Evolutionary conservation across 2,113 vertebrate genomes (phyloP), one percentile per base, ranked within the genome.

Genomic region (Pogonocichla stellata): DNA sequence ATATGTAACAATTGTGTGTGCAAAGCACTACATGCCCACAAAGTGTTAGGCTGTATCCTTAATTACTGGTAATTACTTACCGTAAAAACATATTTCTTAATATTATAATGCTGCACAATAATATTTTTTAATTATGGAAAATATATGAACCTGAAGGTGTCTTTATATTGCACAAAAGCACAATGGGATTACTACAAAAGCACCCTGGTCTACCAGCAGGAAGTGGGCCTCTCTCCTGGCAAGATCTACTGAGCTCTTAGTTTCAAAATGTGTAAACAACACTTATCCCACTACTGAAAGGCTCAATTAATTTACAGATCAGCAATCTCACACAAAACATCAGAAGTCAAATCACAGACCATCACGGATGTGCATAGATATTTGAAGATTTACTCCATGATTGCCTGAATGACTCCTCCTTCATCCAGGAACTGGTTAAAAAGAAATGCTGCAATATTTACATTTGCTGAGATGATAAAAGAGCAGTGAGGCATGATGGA

Each of bases 391-490:
- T 56, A 50, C 9, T 47, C 51, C 28, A 28, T 14, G 33, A 61
- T 2, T 61, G 47, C 58, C 54, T 64, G 62, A 19, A 85, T 51
- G 38, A 82, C 19, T 22, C 24, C 50, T 65, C 45, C 47, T 85
- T 58, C 34, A 43, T 4, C n/a, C 62, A 91, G 58, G 70, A 80
- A 54, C 31, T 31, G 19, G 42, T 56, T 80, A 82, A 67, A 70
- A 79, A 90, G 70, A 81, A 73, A 67, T 65, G 69, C 48, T 61
- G 48, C 43, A 75, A 69, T 80, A 80, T 95, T 95, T 89, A 69
- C 56, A 83, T 85, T 72, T 84, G 69, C 50, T 47, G 54, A 86
- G 85, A 82, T 73, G 88, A 96, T 93, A 82, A 92, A 94, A 94
- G 88, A 92, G 60, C 71, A 82, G 71, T 28, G 47, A 90, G 66